Conservation (phyloP, 2,797 vertebrate genomes). For the Sphenodon punctatus region DNA sequence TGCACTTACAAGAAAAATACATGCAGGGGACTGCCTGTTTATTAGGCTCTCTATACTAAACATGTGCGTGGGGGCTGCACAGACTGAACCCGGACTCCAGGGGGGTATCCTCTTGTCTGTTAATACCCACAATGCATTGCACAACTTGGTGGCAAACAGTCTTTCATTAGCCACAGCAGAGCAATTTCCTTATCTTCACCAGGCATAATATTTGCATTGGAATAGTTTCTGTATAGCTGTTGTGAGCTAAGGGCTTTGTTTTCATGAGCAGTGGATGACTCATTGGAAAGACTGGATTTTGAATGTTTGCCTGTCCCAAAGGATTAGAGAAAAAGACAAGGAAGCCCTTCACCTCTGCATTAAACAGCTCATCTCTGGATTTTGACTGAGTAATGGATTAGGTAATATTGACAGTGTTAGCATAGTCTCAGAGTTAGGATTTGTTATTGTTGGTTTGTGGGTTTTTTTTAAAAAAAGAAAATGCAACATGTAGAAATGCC, state of each 20-base stretch:
- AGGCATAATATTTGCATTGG: neutral
- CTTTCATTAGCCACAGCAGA: neutral
- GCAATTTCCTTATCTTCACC: neutral
- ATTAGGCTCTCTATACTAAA: too few relatives aligned
- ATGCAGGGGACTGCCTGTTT: too few relatives aligned
- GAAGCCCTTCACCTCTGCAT: neutral
- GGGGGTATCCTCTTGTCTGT: too few relatives aligned
- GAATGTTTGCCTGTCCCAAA: neutral
- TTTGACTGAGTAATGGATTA: neutral
- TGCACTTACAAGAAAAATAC: too few relatives aligned
- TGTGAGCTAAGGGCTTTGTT: neutral
- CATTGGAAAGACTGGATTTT: neutral
- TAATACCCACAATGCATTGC: too few relatives aligned
- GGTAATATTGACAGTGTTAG: neutral
- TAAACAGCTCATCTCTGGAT: neutral
- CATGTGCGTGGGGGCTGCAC: too few relatives aligned
- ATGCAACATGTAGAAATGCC: too few relatives aligned
- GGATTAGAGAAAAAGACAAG: neutral
- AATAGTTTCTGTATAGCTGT: too few relatives aligned
- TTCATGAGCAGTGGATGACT: neutral
- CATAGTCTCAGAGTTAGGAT: neutral
- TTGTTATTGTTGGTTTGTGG: too few relatives aligned
- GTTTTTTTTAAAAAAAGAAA: too few relatives aligned
- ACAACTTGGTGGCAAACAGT: neutral
- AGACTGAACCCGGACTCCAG: too few relatives aligned